Evolutionary conservation across 2,888 invertebrate genomes (phyloP).

Genomic region (Anoplius nigerrimus): DNA sequence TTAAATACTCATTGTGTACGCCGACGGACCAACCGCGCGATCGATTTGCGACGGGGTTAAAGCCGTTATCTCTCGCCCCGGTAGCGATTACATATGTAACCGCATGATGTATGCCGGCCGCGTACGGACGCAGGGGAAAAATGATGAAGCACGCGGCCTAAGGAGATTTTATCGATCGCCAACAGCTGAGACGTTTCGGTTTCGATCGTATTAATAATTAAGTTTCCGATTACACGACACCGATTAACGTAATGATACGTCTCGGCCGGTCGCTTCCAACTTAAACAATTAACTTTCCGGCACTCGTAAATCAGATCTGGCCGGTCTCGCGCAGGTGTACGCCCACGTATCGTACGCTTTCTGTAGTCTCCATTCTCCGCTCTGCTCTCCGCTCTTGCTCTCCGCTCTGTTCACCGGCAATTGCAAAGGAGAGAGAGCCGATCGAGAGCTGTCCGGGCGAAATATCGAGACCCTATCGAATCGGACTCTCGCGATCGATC

Average conservation of each 20-base stretch:
- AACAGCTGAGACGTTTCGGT: conserved; percentile 16
- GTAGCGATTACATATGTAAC: no score
- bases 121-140: no score
- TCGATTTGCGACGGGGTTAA: no score
- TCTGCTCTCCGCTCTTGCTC: no score
- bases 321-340: conserved; percentile 20
- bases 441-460: neutral
- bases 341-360: conserved; percentile 1
- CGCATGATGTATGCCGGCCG: no score
- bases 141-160: no score
- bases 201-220: conserved; percentile 27
- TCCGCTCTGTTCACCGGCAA: neutral
- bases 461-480: neutral
- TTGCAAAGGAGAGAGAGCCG: neutral
- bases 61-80: no score
- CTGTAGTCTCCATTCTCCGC: neutral
- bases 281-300: conserved; percentile 39
- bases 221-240: conserved; percentile 23
- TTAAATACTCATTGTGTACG: no score
- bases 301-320: conserved; percentile 24
- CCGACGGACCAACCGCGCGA: no score
- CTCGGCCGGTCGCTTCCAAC: conserved; percentile 24
- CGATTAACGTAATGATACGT: conserved; percentile 42
- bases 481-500: neutral
- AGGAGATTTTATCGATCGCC: conserved; percentile 25